Evolutionary conservation across 2,888 invertebrate species (phyloP).

Genomic region (Sarcophaga variegata): DNA sequence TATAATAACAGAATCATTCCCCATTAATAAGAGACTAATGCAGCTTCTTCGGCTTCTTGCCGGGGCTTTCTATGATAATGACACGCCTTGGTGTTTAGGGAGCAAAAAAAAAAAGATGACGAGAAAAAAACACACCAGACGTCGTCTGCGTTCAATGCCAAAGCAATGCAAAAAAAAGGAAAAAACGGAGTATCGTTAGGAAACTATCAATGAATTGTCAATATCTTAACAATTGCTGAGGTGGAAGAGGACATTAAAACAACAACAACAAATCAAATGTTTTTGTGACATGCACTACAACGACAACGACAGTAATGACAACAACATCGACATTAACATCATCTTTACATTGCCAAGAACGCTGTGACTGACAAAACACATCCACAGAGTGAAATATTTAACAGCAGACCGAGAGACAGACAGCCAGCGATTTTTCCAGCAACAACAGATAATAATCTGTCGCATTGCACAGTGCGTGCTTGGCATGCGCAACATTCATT

Average conservation of each 20-base stretch:
- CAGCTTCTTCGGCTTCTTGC: not conserved
- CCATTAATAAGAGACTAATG: not conserved
- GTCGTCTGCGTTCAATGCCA: not conserved
- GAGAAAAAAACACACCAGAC: conserved; percentile 35
- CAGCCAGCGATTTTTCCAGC: conserved; percentile 40
- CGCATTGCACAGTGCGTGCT: conserved; percentile 65
- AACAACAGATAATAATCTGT: conserved; percentile 59
- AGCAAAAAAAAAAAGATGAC: not conserved
- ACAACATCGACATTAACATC: conserved; percentile 53
- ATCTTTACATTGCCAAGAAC: conserved; percentile 42
- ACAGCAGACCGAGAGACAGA: not conserved
- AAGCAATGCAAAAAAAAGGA: not conserved
- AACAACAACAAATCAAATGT: conserved; percentile 22
- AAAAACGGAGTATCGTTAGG: conserved; percentile 7
- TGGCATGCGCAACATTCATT: conserved; percentile 65
- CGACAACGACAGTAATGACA: not conserved
- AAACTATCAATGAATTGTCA: conserved; percentile 30
- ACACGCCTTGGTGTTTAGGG: conserved; percentile 61
- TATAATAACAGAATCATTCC: not conserved
- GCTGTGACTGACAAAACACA: not conserved
- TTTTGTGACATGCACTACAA: conserved; percentile 13
- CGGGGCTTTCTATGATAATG: conserved; percentile 19
- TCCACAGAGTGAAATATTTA: conserved; percentile 43
- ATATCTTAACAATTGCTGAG: not conserved
- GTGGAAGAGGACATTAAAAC: not conserved